phyloP scores from a whole-genome alignment of 2,888 invertebrate genomes.

The Fissipunctia ypsillon region DNA sequence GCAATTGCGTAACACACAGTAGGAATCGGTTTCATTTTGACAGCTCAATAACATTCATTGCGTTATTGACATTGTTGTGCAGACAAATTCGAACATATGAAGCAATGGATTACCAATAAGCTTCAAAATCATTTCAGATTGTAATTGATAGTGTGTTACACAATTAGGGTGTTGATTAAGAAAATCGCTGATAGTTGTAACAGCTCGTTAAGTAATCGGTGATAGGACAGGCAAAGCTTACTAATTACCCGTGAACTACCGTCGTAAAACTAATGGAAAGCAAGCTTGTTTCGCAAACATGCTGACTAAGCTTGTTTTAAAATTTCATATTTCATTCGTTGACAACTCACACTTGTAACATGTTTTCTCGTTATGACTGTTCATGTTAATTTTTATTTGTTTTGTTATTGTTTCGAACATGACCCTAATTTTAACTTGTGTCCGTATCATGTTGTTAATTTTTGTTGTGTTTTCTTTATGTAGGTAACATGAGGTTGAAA shows the following conservation, averaged over 20 bases:
- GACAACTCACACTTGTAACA: constrained; percentile 21
- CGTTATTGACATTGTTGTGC: too few species aligned
- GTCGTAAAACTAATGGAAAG: constrained; percentile 56
- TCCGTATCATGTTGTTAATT: neutral
- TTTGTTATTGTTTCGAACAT: constrained; percentile 35
- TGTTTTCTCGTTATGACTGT: constrained; percentile 33
- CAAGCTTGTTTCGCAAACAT: constrained; percentile 24
- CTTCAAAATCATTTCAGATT: too few species aligned
- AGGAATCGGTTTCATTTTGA: too few species aligned
- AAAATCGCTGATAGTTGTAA: constrained; percentile 26
- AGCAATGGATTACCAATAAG: too few species aligned
- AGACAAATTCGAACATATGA: too few species aligned
- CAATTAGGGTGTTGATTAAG: too few species aligned
- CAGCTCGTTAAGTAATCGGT: constrained; percentile 55
- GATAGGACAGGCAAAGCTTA: constrained; percentile 41
- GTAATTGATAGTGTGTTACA: too few species aligned
- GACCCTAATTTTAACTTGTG: constrained; percentile 23
- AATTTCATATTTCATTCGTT: constrained; percentile 33
- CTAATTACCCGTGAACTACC: constrained; percentile 46
- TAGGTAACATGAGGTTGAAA: neutral
- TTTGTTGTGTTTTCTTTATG: neutral
- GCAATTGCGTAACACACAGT: too few species aligned
- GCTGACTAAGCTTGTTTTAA: constrained; percentile 40
- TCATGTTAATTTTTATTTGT: constrained; percentile 20
- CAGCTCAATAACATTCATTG: too few species aligned